Conservation (phyloP, 2,888 invertebrate genomes). For the Lepidocyrtinus sp. region DNA sequence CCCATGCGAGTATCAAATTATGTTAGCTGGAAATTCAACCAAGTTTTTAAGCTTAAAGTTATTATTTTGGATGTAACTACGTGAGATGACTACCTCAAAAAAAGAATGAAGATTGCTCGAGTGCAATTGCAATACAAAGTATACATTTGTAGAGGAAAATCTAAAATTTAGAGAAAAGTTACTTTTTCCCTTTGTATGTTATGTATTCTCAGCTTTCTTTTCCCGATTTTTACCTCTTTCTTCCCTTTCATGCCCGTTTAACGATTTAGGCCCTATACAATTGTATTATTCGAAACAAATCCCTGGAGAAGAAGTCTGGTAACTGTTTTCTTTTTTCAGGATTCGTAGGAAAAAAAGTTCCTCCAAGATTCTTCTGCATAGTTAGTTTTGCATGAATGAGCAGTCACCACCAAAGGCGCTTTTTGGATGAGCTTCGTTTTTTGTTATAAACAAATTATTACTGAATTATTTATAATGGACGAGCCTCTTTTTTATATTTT, state of each 20-base stretch:
- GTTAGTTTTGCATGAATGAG: conserved; percentile 15
- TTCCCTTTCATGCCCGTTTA: conserved; percentile 31
- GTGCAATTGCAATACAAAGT: background rate
- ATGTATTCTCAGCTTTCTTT: conserved; percentile 24
- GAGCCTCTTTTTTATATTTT: background rate
- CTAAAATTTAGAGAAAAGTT: conserved; percentile 34
- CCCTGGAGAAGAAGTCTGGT: conserved; percentile 33
- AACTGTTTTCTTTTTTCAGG: conserved; percentile 25
- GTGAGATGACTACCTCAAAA: conserved; percentile 56
- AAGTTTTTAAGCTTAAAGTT: conserved; percentile 67
- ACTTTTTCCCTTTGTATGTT: conserved; percentile 22
- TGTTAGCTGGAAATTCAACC: conserved; percentile 60
- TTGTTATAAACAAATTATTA: background rate
- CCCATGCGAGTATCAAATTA: conserved; percentile 68
- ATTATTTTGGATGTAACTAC: conserved; percentile 62
- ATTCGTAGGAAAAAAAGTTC: conserved; percentile 18
- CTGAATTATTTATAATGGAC: too few relatives aligned
- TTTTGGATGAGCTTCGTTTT: background rate
- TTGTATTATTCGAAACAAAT: conserved; percentile 24
- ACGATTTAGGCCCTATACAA: conserved; percentile 26
- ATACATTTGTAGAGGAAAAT: conserved; percentile 4
- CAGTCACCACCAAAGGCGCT: conserved; percentile 5
- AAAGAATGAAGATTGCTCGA: conserved; percentile 21
- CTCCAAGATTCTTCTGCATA: conserved; percentile 8
- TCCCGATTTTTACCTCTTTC: conserved; percentile 37